These are phyloP conservation scores for Imbricaverruca yamaguchii DNA, from an alignment of 2,888 invertebrate genomes.

Conservation along the genomic window DNA sequence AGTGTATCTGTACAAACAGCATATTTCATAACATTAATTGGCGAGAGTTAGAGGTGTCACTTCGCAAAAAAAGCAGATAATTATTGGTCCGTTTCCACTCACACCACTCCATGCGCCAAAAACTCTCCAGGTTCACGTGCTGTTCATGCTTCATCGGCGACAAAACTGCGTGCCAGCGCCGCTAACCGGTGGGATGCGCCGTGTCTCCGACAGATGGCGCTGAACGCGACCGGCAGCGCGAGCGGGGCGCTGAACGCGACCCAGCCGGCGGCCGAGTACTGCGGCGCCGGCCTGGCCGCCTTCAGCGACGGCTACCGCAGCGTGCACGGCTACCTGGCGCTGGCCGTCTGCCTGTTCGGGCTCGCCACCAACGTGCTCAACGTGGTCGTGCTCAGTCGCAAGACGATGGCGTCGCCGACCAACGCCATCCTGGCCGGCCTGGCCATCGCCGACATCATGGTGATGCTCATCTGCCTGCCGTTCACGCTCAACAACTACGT, in stretches of 20 bases:
- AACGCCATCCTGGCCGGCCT: slow-evolving; percentile 83
- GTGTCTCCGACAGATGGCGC: background rate
- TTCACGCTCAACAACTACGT: slow-evolving; percentile 75
- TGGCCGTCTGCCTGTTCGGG: slow-evolving; percentile 81
- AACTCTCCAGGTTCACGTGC: no score
- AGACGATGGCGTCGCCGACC: slow-evolving; percentile 84
- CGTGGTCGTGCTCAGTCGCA: slow-evolving; percentile 77
- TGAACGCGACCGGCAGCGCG: background rate
- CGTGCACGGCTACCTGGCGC: slow-evolving; percentile 74
- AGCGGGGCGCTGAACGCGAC: background rate
- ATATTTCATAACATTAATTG: no score
- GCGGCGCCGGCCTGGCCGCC: slow-evolving; percentile 27
- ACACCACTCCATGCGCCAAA: no score
- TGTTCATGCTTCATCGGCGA: no score
- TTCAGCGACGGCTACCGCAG: slow-evolving; percentile 60
- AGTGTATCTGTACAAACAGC: no score
- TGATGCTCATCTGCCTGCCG: slow-evolving; percentile 82
- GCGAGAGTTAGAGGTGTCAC: no score
- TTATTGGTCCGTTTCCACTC: no score
- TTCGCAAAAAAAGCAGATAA: no score
- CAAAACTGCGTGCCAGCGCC: no score
- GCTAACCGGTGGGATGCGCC: background rate
- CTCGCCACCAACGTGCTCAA: slow-evolving; percentile 86
- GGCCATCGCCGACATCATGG: slow-evolving; percentile 86
- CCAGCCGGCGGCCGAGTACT: slow-evolving; percentile 23